Percentiles rank a stretch among this genome's conserved stretches.
phyloP scores from a whole-genome alignment of 2,797 vertebrate species.

The Cirrhinus molitorella region DNA sequence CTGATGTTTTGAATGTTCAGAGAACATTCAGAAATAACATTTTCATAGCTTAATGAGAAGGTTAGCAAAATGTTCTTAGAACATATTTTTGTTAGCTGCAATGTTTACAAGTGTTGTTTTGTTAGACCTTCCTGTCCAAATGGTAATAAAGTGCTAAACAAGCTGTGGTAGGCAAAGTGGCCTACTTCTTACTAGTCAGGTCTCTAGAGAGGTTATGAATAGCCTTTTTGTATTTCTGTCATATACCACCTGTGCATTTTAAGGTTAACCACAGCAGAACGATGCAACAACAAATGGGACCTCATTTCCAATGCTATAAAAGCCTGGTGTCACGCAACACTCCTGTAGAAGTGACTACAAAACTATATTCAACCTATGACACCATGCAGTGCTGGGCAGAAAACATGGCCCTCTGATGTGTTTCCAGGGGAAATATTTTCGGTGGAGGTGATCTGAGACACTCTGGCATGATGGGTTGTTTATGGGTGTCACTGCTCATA shows the following conservation, averaged over 20 bases:
- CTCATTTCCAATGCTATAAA: conserved; percentile 22
- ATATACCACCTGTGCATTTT: conserved; percentile 46
- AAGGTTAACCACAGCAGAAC: conserved; percentile 43
- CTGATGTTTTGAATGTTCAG: not conserved
- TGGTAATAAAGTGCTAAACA: conserved; percentile 40
- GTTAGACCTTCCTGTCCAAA: conserved; percentile 10
- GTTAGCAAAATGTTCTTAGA: not conserved
- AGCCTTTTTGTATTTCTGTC: conserved; percentile 38
- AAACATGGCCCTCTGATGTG: conserved; percentile 53
- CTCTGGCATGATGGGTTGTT: conserved; percentile 53
- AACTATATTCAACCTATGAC: conserved; percentile 18
- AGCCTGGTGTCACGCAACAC: conserved; percentile 37
- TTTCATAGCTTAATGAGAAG: not conserved
- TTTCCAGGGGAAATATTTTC: conserved; percentile 62
- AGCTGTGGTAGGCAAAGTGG: conserved; percentile 32
- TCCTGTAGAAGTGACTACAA: conserved; percentile 12
- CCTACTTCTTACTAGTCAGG: conserved; percentile 7
- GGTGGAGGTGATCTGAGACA: conserved; percentile 46
- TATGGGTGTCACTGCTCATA: conserved; percentile 50
- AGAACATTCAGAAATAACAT: not conserved
- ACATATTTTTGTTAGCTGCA: not conserved
- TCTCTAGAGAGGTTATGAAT: conserved; percentile 38
- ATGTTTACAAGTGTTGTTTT: conserved; percentile 38
- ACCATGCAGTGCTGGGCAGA: conserved; percentile 25
- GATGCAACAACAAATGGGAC: conserved; percentile 16